phyloP scores from a whole-genome alignment of 1,140 invertebrate species.

The Bombus waltoni region DNA sequence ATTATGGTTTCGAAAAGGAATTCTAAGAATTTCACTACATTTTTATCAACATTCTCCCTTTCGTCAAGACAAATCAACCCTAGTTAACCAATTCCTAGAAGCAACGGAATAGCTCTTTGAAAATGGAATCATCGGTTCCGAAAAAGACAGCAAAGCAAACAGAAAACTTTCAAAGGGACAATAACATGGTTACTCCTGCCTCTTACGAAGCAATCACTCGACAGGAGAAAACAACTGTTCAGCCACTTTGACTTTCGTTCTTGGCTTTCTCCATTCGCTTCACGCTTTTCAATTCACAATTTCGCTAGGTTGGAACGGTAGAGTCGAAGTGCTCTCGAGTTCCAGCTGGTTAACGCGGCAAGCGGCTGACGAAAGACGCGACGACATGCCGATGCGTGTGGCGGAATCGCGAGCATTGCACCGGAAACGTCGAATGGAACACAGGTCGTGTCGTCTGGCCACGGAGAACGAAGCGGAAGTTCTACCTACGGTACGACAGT shows the following conservation, averaged over 20 bases:
- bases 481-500: not conserved
- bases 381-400: not conserved
- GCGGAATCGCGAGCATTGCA: not conserved
- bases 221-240: not conserved
- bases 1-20: too few species aligned
- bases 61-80: too few species aligned
- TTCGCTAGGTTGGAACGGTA: not conserved
- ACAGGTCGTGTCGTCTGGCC: not conserved
- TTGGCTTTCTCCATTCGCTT: not conserved
- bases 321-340: not conserved
- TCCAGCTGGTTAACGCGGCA: slow-evolving; percentile 9
- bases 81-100: too few species aligned
- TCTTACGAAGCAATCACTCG: not conserved
- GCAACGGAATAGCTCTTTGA: too few species aligned
- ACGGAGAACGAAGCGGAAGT: not conserved
- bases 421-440: not conserved
- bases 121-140: too few species aligned
- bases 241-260: not conserved
- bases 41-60: too few species aligned
- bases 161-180: not conserved
- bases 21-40: too few species aligned
- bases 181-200: not conserved
- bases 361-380: not conserved
- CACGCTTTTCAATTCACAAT: not conserved
- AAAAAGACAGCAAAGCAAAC: too few species aligned